Percentiles rank a stretch among this genome's conserved stretches.
phyloP scores from a whole-genome alignment of 2,888 invertebrate genomes.

The Nomada fabriciana region DNA sequence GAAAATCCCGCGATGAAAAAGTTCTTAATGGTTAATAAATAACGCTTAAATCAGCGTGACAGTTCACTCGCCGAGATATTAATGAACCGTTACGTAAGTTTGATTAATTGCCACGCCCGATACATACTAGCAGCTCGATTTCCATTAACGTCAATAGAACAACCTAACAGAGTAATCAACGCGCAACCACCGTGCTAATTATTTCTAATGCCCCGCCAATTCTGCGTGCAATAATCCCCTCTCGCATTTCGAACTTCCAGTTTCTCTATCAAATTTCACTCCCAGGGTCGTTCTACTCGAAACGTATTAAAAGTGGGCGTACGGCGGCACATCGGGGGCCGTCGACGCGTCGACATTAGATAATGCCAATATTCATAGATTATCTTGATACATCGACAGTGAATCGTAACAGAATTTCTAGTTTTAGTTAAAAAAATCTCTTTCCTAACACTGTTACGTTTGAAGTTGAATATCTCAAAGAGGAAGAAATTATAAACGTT shows the following conservation, averaged over 20 bases:
- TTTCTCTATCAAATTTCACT: background rate
- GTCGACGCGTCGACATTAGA: background rate
- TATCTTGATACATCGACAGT: no score
- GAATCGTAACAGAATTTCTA: no score
- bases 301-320: background rate
- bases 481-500: no score
- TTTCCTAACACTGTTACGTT: no score
- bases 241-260: background rate
- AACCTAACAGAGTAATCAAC: slow-evolving; percentile 24
- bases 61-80: slow-evolving; percentile 6
- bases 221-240: slow-evolving; percentile 1
- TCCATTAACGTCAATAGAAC: slow-evolving; percentile 29
- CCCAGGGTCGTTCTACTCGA: background rate
- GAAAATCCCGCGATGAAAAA: background rate
- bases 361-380: no score
- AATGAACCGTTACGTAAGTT: slow-evolving; percentile 28
- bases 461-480: no score
- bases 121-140: slow-evolving; percentile 9
- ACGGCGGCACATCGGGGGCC: background rate
- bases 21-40: background rate
- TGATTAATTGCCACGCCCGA: slow-evolving; percentile 15
- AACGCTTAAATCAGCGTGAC: background rate
- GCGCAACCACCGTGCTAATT: slow-evolving; percentile 4
- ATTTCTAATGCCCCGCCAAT: slow-evolving; percentile 3
- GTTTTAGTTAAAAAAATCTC: no score